Percentiles rank a stretch among this genome's conserved stretches.
These are phyloP conservation scores for Chionis minor DNA, from an alignment of 2,113 vertebrate genomes.

Conservation along the genomic window DNA sequence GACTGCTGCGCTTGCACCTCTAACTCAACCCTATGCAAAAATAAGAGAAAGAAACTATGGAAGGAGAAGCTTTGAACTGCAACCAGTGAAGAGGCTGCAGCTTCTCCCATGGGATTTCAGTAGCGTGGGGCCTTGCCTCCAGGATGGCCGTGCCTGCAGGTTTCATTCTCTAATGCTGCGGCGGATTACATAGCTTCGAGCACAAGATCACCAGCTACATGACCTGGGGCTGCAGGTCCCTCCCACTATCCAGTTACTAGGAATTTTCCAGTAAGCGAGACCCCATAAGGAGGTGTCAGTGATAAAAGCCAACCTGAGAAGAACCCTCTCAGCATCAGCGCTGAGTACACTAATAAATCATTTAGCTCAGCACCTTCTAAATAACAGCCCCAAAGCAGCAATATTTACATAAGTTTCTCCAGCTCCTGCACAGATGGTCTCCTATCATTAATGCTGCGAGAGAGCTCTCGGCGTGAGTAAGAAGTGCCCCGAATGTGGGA, in stretches of 20 bases:
- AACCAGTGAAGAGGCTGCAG: neutral
- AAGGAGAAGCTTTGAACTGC: neutral
- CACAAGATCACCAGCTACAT: neutral
- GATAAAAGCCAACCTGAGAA: slow-evolving; percentile 53
- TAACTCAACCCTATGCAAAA: neutral
- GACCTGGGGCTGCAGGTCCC: neutral
- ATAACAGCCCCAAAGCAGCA: neutral
- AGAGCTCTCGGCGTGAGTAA: neutral
- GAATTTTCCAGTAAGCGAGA: slow-evolving; percentile 42
- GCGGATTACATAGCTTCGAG: neutral
- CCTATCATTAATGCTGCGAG: accelerated
- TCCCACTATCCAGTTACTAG: neutral
- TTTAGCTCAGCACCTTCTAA: slow-evolving; percentile 36
- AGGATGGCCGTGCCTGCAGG: accelerated
- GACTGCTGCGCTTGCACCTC: neutral
- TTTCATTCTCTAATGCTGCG: neutral
- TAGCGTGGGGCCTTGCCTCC: neutral
- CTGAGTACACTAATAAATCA: slow-evolving; percentile 31
- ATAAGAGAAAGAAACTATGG: neutral
- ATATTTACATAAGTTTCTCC: neutral
- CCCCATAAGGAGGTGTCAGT: slow-evolving; percentile 4
- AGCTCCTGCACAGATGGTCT: neutral
- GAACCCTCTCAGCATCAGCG: neutral
- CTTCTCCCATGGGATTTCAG: neutral
- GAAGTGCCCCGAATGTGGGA: neutral